phyloP scores from a whole-genome alignment of 2,113 vertebrate species.

The Typhlomys cinereus region DNA sequence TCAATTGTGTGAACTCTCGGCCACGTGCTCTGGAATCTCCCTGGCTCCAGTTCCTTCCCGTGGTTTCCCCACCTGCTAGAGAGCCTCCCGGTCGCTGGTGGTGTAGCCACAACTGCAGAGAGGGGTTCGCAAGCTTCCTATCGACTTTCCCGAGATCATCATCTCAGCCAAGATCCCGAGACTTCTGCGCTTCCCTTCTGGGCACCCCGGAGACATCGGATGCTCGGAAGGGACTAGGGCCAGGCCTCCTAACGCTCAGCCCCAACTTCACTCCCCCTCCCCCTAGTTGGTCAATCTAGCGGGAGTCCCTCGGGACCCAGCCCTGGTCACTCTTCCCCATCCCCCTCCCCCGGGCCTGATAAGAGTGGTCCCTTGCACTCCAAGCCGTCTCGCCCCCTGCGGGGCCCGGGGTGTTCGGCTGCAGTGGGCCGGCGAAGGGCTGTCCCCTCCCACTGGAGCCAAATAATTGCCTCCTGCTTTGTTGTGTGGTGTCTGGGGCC shows the following conservation, averaged over 20 bases:
- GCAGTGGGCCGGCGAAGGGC: constrained; percentile 81
- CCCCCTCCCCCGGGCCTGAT: not conserved
- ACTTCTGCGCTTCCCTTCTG: not conserved
- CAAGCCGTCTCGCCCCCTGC: constrained; percentile 46
- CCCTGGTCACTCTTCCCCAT: not conserved
- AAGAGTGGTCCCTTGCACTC: constrained; percentile 53
- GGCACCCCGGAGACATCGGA: not conserved
- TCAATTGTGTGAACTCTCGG: constrained; percentile 44
- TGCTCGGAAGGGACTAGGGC: constrained; percentile 29
- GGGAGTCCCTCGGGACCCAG: constrained; percentile 41
- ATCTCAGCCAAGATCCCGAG: not conserved
- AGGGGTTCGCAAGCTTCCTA: constrained; percentile 43
- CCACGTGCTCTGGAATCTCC: constrained; percentile 65
- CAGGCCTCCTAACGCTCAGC: constrained; percentile 24
- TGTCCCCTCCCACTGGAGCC: constrained; percentile 88
- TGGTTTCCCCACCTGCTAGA: constrained; percentile 71
- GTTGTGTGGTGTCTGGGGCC: constrained; percentile 89
- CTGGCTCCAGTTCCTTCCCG: constrained; percentile 63
- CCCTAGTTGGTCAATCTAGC: constrained; percentile 27
- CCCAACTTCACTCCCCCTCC: not conserved
- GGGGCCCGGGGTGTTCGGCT: constrained; percentile 79
- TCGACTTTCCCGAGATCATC: not conserved
- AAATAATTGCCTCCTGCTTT: constrained; percentile 89
- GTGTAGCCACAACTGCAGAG: constrained; percentile 58
- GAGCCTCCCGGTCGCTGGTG: constrained; percentile 55